phyloP scores from a whole-genome alignment of 2,113 vertebrate species.

The Ptyas mucosa region DNA sequence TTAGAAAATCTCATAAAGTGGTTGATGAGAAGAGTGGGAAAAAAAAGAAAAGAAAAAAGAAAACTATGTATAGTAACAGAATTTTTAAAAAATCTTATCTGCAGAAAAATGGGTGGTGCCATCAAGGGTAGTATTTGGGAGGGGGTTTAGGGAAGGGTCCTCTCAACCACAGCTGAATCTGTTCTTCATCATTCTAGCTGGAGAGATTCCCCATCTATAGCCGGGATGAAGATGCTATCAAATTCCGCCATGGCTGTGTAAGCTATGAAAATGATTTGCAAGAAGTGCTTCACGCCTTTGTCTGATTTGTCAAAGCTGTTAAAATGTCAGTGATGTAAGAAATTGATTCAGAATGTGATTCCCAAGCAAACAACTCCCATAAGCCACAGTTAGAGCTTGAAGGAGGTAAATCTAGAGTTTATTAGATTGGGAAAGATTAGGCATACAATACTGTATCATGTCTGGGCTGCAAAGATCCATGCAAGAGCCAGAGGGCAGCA shows the following conservation, averaged over 20 bases:
- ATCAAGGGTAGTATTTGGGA: not conserved
- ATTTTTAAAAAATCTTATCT: not conserved
- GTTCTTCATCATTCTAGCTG: not conserved
- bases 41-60: not conserved
- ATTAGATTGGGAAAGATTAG: not conserved
- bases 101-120: not conserved
- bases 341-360: not conserved
- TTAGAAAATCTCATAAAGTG: not conserved
- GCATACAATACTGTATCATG: not conserved
- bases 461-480: not conserved
- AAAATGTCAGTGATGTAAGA: not conserved
- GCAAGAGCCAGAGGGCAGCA: not conserved
- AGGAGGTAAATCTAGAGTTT: not conserved
- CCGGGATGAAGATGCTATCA: not conserved
- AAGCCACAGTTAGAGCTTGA: not conserved
- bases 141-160: not conserved
- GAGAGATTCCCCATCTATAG: not conserved
- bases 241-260: not conserved
- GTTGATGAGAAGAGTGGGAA: not conserved
- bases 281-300: not conserved
- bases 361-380: not conserved
- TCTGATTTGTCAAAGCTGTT: not conserved
- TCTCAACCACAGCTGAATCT: not conserved
- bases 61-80: not conserved
- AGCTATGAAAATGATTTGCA: not conserved